A percentile compares a stretch with the other conserved stretches of the same genome.
Conservation (phyloP, 2,888 invertebrate genomes). For the Pristionchus fissidentatus region DNA sequence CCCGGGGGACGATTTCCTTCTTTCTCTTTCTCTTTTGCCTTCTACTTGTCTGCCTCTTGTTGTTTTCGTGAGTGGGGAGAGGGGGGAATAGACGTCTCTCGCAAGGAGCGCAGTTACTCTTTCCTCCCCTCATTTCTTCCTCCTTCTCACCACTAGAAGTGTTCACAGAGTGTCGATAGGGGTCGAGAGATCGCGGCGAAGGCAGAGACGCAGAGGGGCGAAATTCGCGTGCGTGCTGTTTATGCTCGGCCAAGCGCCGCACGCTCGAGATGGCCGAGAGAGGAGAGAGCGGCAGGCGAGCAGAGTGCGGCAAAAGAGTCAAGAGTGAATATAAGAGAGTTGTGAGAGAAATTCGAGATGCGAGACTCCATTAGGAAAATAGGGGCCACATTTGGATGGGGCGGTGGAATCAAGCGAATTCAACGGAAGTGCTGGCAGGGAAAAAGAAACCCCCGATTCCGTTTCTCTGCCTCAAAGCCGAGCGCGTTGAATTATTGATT, state of each 20-base stretch:
- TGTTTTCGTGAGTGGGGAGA: background rate
- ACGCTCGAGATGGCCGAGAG: background rate
- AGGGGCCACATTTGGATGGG: background rate
- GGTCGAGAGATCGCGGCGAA: background rate
- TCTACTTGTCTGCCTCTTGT: slow-evolving; percentile 34
- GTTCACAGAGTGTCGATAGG: background rate
- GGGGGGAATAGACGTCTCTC: background rate
- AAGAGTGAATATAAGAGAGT: background rate
- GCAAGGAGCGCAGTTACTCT: slow-evolving; percentile 25
- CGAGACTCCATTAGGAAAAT: slow-evolving; percentile 13
- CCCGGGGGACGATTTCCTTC: slow-evolving; percentile 25
- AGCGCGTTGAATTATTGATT: slow-evolving; percentile 33
- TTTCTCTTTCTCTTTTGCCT: slow-evolving; percentile 15
- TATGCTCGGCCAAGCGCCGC: background rate
- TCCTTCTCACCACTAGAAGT: too few relatives aligned
- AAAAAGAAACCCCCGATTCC: slow-evolving; percentile 27
- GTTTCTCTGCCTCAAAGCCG: slow-evolving; percentile 14
- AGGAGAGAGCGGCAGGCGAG: background rate
- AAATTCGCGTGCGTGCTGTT: background rate
- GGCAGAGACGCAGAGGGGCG: background rate
- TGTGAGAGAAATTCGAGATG: too few relatives aligned
- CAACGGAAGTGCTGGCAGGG: background rate
- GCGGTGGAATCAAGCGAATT: too few relatives aligned
- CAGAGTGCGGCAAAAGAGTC: background rate
- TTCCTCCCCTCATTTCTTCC: too few relatives aligned